Evolutionary conservation across 2,888 invertebrate genomes (phyloP).

Genomic region (Orthonychiurus folsomi): DNA sequence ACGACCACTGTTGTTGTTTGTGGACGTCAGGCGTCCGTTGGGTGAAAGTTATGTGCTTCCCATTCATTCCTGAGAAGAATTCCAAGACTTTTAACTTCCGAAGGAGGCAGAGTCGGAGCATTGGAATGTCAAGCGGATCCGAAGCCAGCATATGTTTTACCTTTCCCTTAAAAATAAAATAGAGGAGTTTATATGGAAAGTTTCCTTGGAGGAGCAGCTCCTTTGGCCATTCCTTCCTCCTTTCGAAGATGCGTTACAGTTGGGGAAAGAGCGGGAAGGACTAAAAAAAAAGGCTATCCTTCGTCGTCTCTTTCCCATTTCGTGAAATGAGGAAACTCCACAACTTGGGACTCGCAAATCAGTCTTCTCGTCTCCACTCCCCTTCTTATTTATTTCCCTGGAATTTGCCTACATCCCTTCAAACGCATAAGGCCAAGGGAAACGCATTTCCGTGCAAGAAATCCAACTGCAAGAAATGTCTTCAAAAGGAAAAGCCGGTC

Average conservation of each 20-base stretch:
- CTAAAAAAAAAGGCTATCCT: neutral
- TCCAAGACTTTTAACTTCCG: too few species aligned
- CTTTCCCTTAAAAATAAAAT: neutral
- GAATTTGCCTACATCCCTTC: neutral
- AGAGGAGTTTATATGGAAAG: neutral
- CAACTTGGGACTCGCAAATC: constrained; percentile 31
- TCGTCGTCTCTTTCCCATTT: constrained; percentile 7
- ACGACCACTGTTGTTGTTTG: too few species aligned
- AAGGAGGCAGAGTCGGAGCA: too few species aligned
- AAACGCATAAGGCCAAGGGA: too few species aligned
- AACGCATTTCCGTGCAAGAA: too few species aligned
- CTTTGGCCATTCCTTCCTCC: neutral
- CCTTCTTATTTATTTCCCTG: constrained; percentile 13
- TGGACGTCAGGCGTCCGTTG: too few species aligned
- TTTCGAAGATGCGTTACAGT: too few species aligned
- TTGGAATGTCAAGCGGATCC: too few species aligned
- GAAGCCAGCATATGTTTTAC: neutral
- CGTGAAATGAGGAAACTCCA: constrained; percentile 5
- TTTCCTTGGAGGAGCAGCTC: neutral
- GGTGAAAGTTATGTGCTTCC: too few species aligned
- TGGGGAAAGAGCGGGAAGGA: neutral
- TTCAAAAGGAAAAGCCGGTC: neutral
- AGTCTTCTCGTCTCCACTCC: constrained; percentile 20
- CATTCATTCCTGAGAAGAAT: too few species aligned
- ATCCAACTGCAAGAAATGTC: too few species aligned